Conservation (phyloP, 2,113 vertebrate genomes). For the Muscicapa adusta region DNA sequence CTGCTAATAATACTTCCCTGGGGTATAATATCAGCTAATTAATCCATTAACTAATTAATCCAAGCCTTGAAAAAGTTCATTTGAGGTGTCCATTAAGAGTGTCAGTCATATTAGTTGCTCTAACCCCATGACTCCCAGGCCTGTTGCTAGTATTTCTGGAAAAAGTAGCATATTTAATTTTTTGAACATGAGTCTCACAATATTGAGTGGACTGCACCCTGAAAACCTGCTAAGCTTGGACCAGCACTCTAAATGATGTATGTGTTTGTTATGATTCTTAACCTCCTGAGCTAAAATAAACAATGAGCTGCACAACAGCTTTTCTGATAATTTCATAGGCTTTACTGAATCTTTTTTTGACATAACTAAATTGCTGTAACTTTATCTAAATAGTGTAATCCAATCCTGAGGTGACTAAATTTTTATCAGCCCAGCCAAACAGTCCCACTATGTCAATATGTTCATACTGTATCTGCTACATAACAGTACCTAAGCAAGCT, state of each 20-base stretch:
- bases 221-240: background rate
- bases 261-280: background rate
- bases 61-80: constrained; percentile 32
- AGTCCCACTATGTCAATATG: background rate
- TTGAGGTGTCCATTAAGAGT: constrained; percentile 16
- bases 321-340: background rate
- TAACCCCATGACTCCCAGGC: background rate
- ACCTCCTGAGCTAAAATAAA: background rate
- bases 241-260: background rate
- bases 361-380: background rate
- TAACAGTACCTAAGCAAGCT: background rate
- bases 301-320: rapidly evolving
- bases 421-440: background rate
- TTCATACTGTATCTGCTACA: background rate
- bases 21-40: background rate
- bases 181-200: background rate
- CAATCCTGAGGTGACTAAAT: background rate
- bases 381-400: background rate
- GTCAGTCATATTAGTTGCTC: constrained; percentile 24
- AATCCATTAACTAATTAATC: constrained; percentile 43
- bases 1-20: background rate
- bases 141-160: background rate
- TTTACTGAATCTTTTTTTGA: background rate
- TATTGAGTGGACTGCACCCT: background rate
- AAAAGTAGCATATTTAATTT: background rate